Base-by-base conservation (phyloP, 2,797 vertebrate species). In the Pantherophis vulpinus region DNA sequence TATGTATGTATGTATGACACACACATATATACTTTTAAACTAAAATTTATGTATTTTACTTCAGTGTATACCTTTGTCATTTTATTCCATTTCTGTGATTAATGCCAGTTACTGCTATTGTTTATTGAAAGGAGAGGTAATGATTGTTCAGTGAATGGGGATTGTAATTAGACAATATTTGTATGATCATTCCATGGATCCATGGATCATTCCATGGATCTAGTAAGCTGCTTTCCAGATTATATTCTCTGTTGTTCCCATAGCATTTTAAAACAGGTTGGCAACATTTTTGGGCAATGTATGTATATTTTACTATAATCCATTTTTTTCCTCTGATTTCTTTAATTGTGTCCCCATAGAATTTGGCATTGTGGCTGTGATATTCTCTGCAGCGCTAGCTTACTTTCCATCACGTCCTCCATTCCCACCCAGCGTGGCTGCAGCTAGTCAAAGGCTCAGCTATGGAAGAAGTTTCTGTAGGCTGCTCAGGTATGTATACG, bases 341-440 rank as follows among this genome's bases (percentile, higher is more conserved):
- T 91, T 96, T 92, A 87, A 86, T 95, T 66, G 90, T 89, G 89
- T 70, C 12, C 70, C 59, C 91, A 95, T 96, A 99, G 99, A 99
- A 97, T 98, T 99, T 97, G 98, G 97, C 93, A 97, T 97, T 92
- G 98, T 99, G 51, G 98, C 98, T 13, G 95, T 98, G 96, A 98
- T 99, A 59, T 99, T 99, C 95, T 97, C 96, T 0, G 98, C 98
- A 1, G 98, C 99, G 0, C 94, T 99, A 92, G 97, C 98, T 86
- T 99, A 99, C 95, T 99, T 99, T 97, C 99, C 99, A 12, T 98
- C 99, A 0, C 98, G 99, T 2, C 99, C 99, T 29, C 99, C 99
- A 0, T 96, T 98, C 88, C 99, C 99, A 93, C 99, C 99, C 93
- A 99, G 99, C 0, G 98, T 99, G 92, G 99, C 99, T 20, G 99